Conservation (phyloP, 2,113 vertebrate genomes). For the Epinephelus lanceolatus region DNA sequence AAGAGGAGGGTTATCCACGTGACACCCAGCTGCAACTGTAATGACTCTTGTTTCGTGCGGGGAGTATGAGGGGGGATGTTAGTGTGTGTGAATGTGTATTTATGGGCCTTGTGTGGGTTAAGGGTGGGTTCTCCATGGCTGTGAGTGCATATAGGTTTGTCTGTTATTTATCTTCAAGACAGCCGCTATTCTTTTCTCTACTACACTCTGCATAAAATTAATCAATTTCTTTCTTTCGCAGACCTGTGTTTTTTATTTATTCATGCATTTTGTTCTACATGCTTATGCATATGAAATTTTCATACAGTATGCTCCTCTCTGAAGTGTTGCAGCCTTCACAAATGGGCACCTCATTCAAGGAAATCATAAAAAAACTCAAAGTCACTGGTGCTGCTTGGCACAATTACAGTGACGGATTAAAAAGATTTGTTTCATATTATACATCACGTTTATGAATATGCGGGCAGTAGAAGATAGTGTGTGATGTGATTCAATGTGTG, state of each 20-base stretch:
- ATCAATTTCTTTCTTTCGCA: conserved; percentile 54
- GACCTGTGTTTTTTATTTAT: conserved; percentile 61
- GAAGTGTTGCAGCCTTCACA: conserved; percentile 12
- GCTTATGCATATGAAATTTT: conserved; percentile 47
- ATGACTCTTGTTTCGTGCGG: conserved; percentile 74
- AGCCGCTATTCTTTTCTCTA: conserved; percentile 58
- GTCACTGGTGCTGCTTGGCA: background rate
- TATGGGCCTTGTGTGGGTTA: conserved; percentile 33
- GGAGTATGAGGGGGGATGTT: conserved; percentile 10
- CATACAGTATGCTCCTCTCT: conserved; percentile 21
- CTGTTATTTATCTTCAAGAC: conserved; percentile 57
- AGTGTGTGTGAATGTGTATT: conserved; percentile 42
- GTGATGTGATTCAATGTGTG: background rate
- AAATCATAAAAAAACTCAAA: conserved; percentile 11
- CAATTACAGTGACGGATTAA: conserved; percentile 8
- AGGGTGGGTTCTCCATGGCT: background rate
- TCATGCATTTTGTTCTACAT: conserved; percentile 40
- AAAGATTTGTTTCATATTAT: background rate
- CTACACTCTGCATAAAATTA: conserved; percentile 60
- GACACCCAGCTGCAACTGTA: conserved; percentile 81
- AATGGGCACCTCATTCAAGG: conserved; percentile 20
- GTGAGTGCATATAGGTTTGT: conserved; percentile 10
- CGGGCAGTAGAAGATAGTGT: background rate
- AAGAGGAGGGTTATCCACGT: conserved; percentile 75
- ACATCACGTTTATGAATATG: conserved; percentile 6